Evolutionary conservation across 2,888 invertebrate genomes (phyloP).

Genomic region (Trimorus sp.): DNA sequence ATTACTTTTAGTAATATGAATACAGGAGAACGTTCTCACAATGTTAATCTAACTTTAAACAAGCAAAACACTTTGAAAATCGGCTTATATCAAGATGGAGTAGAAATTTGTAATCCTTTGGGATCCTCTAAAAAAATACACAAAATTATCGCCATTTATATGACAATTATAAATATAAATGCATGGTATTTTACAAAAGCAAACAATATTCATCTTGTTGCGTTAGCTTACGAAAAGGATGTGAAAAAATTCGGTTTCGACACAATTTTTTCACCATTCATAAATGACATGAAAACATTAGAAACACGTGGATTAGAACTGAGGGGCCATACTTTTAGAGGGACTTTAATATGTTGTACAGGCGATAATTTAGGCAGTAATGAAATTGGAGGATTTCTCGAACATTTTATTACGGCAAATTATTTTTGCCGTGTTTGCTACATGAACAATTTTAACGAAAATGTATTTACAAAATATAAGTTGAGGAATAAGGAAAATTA

Average conservation of each 20-base stretch:
- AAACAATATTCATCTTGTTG: slow-evolving; percentile 18
- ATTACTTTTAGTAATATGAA: too few species aligned
- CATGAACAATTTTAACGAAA: slow-evolving; percentile 33
- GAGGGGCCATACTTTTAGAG: slow-evolving; percentile 9
- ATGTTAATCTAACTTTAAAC: too few species aligned
- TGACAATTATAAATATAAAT: slow-evolving; percentile 1
- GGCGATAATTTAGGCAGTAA: slow-evolving; percentile 14
- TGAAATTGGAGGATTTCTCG: slow-evolving; percentile 56
- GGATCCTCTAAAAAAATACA: not conserved
- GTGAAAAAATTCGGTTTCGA: slow-evolving; percentile 48
- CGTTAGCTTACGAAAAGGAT: slow-evolving; percentile 47
- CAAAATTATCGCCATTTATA: not conserved
- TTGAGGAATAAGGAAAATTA: slow-evolving; percentile 32
- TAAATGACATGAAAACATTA: slow-evolving; percentile 44
- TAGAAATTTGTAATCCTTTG: slow-evolving; percentile 14
- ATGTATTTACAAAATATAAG: slow-evolving; percentile 10
- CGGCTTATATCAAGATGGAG: slow-evolving; percentile 21
- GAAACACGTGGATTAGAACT: slow-evolving; percentile 50
- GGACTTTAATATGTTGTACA: slow-evolving; percentile 5
- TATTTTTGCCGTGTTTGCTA: slow-evolving; percentile 28
- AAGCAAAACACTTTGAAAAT: too few species aligned
- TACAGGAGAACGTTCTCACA: too few species aligned
- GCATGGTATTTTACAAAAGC: slow-evolving; percentile 9
- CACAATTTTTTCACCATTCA: slow-evolving; percentile 47
- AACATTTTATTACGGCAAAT: slow-evolving; percentile 59